These are phyloP conservation scores for Melanotaenia pygmaea DNA, from an alignment of 2,797 vertebrate species.

Conservation along the genomic window DNA sequence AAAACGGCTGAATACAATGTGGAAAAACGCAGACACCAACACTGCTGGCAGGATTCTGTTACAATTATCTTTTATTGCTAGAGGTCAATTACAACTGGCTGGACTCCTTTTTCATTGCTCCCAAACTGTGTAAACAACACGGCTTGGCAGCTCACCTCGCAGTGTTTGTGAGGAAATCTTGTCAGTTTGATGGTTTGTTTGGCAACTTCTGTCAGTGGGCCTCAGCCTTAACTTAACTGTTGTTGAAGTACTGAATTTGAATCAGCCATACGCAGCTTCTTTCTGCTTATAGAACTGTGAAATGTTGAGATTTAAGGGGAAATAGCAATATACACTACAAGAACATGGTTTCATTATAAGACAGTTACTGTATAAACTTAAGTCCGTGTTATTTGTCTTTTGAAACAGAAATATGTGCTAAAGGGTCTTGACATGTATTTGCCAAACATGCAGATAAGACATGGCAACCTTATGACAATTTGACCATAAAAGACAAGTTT, in stretches of 20 bases:
- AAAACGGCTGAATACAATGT: conserved; percentile 15
- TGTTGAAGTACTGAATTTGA: conserved; percentile 27
- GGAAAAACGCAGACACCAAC: conserved; percentile 9
- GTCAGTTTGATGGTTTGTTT: conserved; percentile 57
- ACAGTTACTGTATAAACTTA: conserved; percentile 6
- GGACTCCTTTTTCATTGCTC: conserved; percentile 9
- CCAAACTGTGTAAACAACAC: conserved; percentile 53
- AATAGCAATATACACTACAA: not conserved
- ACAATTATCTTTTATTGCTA: conserved; percentile 41
- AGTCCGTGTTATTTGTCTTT: conserved; percentile 18
- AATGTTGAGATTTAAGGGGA: conserved; percentile 2
- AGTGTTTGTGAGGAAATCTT: conserved; percentile 50
- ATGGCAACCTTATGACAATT: not conserved
- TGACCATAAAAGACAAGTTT: not conserved
- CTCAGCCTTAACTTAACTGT: conserved; percentile 59
- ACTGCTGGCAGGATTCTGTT: conserved; percentile 46
- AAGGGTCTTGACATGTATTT: conserved; percentile 21
- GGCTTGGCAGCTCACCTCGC: conserved; percentile 44
- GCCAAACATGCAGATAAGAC: conserved; percentile 10
- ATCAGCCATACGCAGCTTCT: conserved; percentile 27
- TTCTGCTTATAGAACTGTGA: conserved; percentile 21
- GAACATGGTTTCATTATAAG: conserved; percentile 15
- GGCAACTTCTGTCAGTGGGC: conserved; percentile 52
- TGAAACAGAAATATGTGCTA: conserved; percentile 40
- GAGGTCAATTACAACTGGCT: conserved; percentile 55